These are phyloP conservation scores for Amitus sp. DNA, from an alignment of 2,888 invertebrate genomes.

Conservation along the genomic window DNA sequence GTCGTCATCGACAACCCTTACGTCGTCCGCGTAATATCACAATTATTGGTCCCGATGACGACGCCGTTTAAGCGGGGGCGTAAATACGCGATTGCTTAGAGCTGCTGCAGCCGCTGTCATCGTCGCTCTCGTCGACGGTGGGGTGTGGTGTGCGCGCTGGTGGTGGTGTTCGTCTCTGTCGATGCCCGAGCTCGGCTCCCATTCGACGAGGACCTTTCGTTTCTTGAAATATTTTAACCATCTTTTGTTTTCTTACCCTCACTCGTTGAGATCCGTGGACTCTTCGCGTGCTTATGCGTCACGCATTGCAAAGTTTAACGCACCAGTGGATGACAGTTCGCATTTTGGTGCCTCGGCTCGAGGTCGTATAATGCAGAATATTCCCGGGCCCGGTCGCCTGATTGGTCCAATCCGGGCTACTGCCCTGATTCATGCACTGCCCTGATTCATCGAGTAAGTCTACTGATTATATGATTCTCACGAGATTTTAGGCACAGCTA, in stretches of 20 bases:
- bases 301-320: slow-evolving; percentile 44
- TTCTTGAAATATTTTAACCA: not conserved
- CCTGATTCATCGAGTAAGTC: slow-evolving; percentile 63
- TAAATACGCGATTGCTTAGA: slow-evolving; percentile 2
- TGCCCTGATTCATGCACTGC: slow-evolving; percentile 60
- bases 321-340: slow-evolving; percentile 46
- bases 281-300: slow-evolving; percentile 10
- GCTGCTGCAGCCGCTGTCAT: slow-evolving; percentile 7
- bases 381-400: slow-evolving; percentile 47
- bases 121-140: slow-evolving; percentile 12
- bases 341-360: slow-evolving; percentile 47
- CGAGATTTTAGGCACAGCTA: not conserved
- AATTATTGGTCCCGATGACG: slow-evolving; percentile 7
- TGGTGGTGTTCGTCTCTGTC: slow-evolving; percentile 9
- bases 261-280: not conserved
- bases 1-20: not conserved
- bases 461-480: not conserved
- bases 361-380: slow-evolving; percentile 45
- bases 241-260: not conserved
- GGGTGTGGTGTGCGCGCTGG: slow-evolving; percentile 41
- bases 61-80: slow-evolving; percentile 8
- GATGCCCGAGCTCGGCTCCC: slow-evolving; percentile 12
- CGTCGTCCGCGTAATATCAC: not conserved
- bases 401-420: slow-evolving; percentile 52
- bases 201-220: slow-evolving; percentile 16